These are phyloP conservation scores for Doris montereyensis DNA, from an alignment of 2,888 invertebrate species.

Conservation along the genomic window DNA sequence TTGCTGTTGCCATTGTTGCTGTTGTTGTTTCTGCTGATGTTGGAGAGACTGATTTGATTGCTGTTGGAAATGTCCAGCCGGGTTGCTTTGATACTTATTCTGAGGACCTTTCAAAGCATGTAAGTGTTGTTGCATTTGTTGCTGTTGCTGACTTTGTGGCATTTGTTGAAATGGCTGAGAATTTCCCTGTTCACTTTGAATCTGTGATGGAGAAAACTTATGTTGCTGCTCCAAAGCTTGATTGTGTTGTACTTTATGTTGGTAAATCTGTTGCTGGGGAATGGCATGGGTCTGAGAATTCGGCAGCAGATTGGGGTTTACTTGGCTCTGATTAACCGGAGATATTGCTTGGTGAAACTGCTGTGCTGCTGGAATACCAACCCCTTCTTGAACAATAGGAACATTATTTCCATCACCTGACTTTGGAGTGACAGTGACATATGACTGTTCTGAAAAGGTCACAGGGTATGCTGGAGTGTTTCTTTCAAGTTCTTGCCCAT, in stretches of 20 bases:
- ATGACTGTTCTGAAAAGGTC: neutral
- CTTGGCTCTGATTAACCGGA: neutral
- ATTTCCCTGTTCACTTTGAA: neutral
- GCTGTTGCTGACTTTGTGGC: neutral
- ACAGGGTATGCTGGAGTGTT: neutral
- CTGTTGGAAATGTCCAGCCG: neutral
- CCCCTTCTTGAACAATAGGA: too few relatives aligned
- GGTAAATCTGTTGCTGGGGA: neutral
- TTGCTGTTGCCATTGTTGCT: neutral
- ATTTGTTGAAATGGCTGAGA: neutral
- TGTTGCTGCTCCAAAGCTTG: neutral
- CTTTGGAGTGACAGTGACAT: neutral
- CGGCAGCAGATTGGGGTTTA: neutral
- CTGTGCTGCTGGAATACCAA: too few relatives aligned
- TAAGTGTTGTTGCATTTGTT: neutral
- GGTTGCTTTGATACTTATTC: neutral
- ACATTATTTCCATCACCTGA: too few relatives aligned
- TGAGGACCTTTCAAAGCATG: neutral
- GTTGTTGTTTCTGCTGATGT: neutral
- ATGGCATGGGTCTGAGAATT: neutral
- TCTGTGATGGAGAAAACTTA: neutral
- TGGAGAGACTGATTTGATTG: neutral
- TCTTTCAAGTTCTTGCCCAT: too few relatives aligned
- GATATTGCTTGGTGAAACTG: too few relatives aligned
- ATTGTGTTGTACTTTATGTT: neutral